These are phyloP conservation scores for Rana temporaria DNA, from an alignment of 2,113 vertebrate genomes.

Conservation along the genomic window DNA sequence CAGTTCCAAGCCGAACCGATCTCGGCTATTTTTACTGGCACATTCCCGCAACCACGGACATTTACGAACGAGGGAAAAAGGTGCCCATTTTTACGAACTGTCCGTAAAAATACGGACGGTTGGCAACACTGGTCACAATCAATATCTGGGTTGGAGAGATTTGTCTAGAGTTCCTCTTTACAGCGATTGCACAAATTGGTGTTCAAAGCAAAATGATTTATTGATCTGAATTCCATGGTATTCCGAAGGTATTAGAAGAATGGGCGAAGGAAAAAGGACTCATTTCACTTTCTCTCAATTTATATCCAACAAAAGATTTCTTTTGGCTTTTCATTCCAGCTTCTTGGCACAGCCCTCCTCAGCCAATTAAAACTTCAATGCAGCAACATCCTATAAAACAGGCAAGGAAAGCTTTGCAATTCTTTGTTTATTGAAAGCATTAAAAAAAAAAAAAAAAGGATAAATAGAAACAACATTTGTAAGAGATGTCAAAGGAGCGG, in stretches of 20 bases:
- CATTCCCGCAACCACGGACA: too few relatives aligned
- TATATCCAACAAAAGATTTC: slow-evolving; percentile 49
- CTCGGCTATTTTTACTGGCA: too few relatives aligned
- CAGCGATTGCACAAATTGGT: slow-evolving; percentile 22
- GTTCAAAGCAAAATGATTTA: slow-evolving; percentile 46
- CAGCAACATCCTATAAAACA: slow-evolving; percentile 41
- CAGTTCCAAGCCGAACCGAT: too few relatives aligned
- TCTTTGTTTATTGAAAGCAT: slow-evolving; percentile 61
- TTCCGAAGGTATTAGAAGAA: slow-evolving; percentile 21
- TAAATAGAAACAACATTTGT: slow-evolving; percentile 62
- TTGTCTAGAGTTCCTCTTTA: background rate
- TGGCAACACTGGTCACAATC: too few relatives aligned
- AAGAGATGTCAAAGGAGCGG: slow-evolving; percentile 62
- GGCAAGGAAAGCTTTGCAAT: slow-evolving; percentile 40
- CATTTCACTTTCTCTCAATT: slow-evolving; percentile 22
- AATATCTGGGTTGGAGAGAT: too few relatives aligned
- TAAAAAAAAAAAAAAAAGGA: slow-evolving; percentile 55
- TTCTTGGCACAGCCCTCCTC: slow-evolving; percentile 2
- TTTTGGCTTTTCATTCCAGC: slow-evolving; percentile 3
- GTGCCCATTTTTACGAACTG: too few relatives aligned
- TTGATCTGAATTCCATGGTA: slow-evolving; percentile 47
- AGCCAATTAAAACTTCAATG: slow-evolving; percentile 52
- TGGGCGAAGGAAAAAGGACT: background rate
- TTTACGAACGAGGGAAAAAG: too few relatives aligned
- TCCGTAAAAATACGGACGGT: too few relatives aligned